Evolutionary conservation across 2,888 invertebrate species (phyloP), one percentile per base, ranked within the genome.

Genomic region (Brachynemurus nebulosus): DNA sequence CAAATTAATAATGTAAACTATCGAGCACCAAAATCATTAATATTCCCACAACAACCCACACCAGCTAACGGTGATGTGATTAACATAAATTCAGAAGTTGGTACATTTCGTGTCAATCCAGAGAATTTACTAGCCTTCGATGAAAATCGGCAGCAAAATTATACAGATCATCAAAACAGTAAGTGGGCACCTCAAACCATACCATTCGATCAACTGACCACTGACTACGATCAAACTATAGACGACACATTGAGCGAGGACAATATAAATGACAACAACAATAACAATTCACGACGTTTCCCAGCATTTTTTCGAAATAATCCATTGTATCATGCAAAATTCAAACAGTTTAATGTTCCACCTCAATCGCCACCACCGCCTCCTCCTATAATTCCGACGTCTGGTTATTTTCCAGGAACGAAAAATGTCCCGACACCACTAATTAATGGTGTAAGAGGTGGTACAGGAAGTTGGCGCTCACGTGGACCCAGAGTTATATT

Each of bases 401-500:
- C n/a, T n/a, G 18, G 18, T 7, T 37, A 30, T 30, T 37, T 17
- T 25, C n/a, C 21, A n/a, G 25, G 20, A 4, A 23, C 19, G 6
- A 18, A 5, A 3, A 25, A 17, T 8, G 16, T n/a, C 2, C 17
- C 40, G 9, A 16, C 40, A 23, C 18, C 40, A 6, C n/a, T n/a
- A n/a, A n/a, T n/a, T n/a, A n/a, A n/a, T n/a, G 19, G 30, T 9
- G 17, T 30, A 17, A 17, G 11, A 16, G 16, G 27, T 16, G 9
- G n/a, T 12, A 20, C 27, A 16, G 40, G 30, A 12, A 40, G 40
- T 30, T 40, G 40, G 40, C 25, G 40, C 11, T 50, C 54, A 7
- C 56, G 64, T 45, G 56, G 62, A 40, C 66, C 66, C 2, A 52
- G 64, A 40, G 66, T 66, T 12, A 65, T 66, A 44, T 66, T 66